Evolutionary conservation across 2,888 invertebrate species (phyloP).

Genomic region (Coenonympha glycerion): DNA sequence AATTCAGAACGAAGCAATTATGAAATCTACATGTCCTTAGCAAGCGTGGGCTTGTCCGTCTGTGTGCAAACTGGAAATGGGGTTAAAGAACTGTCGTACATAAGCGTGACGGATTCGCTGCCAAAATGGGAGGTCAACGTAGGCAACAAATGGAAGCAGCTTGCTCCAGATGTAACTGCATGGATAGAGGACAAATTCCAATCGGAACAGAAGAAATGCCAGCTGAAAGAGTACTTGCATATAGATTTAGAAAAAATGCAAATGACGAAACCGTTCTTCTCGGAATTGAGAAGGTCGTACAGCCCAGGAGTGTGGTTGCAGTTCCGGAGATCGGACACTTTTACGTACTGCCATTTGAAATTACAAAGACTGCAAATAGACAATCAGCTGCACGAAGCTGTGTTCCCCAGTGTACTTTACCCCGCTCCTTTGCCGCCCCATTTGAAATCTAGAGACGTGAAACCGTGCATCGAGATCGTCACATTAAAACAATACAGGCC

Average conservation of each 20-base stretch:
- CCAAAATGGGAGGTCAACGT: slow-evolving; percentile 89
- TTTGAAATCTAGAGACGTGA: slow-evolving; percentile 43
- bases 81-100: slow-evolving; percentile 80
- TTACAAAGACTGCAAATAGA: slow-evolving; percentile 83
- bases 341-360: slow-evolving; percentile 80
- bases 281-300: slow-evolving; percentile 83
- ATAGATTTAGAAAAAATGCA: slow-evolving; percentile 90
- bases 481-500: slow-evolving; percentile 71
- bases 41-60: slow-evolving; percentile 80
- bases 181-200: slow-evolving; percentile 89
- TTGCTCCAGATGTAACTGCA: slow-evolving; percentile 84
- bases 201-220: slow-evolving; percentile 81
- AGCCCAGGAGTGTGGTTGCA: slow-evolving; percentile 85
- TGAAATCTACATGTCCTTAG: slow-evolving; percentile 81
- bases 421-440: slow-evolving; percentile 76
- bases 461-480: slow-evolving; percentile 78
- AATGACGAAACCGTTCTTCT: slow-evolving; percentile 90
- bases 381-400: slow-evolving; percentile 82
- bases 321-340: slow-evolving; percentile 80
- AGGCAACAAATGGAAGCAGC: slow-evolving; percentile 85
- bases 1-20: slow-evolving; percentile 81
- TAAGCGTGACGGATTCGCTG: slow-evolving; percentile 80
- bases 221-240: slow-evolving; percentile 85
- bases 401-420: slow-evolving; percentile 81
- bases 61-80: slow-evolving; percentile 61